phyloP scores from a whole-genome alignment of 2,113 vertebrate genomes.

The Rostratula benghalensis region DNA sequence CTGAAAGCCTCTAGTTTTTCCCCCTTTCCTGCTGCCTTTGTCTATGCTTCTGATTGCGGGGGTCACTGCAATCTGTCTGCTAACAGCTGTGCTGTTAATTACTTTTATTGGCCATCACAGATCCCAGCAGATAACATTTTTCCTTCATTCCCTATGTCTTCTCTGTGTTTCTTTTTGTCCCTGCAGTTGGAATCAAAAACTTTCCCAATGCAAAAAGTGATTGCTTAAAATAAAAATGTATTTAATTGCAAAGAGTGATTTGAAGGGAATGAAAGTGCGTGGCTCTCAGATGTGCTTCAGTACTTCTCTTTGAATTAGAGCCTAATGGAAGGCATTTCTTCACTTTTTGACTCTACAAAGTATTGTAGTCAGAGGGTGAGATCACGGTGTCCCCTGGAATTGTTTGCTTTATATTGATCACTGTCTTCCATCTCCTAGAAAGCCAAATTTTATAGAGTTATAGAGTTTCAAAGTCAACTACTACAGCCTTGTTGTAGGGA shows the following conservation, averaged over 20 bases:
- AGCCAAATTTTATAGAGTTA: not conserved
- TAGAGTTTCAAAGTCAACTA: not conserved
- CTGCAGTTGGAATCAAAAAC: not conserved
- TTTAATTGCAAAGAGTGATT: not conserved
- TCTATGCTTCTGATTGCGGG: not conserved
- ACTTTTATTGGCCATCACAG: not conserved
- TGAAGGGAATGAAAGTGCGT: not conserved
- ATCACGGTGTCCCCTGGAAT: not conserved
- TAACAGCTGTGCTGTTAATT: slow-evolving; percentile 15
- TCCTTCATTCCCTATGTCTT: not conserved
- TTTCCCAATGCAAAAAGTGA: not conserved
- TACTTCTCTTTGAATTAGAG: not conserved
- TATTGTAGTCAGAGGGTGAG: not conserved
- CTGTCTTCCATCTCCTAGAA: not conserved
- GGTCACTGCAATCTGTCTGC: not conserved
- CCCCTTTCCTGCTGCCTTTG: not conserved
- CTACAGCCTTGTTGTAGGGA: not conserved
- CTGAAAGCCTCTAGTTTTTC: not conserved
- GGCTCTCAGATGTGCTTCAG: not conserved
- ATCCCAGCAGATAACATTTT: not conserved
- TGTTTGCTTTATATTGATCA: not conserved
- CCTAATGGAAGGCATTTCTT: not conserved
- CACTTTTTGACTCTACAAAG: not conserved
- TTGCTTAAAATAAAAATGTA: not conserved
- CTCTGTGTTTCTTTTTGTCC: not conserved